A percentile compares a stretch with the other conserved stretches of the same genome.
Evolutionary conservation across 2,113 vertebrate species (phyloP).

Genomic region (Nanorana parkeri): DNA sequence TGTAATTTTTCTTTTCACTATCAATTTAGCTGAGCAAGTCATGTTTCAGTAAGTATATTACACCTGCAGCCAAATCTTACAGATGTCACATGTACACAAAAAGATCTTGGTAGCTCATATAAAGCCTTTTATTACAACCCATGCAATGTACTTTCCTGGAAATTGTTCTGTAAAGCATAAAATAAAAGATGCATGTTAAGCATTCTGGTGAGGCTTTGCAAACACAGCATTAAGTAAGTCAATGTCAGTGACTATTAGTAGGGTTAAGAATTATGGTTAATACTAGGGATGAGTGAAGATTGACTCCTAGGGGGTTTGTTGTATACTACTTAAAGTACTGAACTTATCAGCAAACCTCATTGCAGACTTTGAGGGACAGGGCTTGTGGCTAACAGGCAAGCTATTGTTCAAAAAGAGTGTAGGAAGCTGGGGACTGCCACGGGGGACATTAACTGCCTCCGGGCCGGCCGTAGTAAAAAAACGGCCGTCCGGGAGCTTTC

Average conservation of each 20-base stretch:
- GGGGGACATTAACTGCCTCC: too few relatives aligned
- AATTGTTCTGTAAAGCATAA: not conserved
- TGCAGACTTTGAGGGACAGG: too few relatives aligned
- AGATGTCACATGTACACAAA: constrained; percentile 29
- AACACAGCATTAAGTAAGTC: constrained; percentile 28
- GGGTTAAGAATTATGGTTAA: too few relatives aligned
- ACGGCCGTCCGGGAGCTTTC: too few relatives aligned
- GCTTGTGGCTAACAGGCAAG: too few relatives aligned
- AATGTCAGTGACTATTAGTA: constrained; percentile 9
- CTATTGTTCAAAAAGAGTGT: too few relatives aligned
- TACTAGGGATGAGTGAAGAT: too few relatives aligned
- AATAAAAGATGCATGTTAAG: constrained; percentile 26
- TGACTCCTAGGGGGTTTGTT: too few relatives aligned
- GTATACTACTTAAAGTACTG: too few relatives aligned
- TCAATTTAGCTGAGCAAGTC: constrained; percentile 23
- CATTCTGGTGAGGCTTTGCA: constrained; percentile 6
- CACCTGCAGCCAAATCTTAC: constrained; percentile 43
- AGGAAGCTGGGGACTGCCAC: too few relatives aligned
- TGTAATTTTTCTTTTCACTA: constrained; percentile 21
- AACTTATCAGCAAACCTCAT: too few relatives aligned
- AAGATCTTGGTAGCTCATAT: constrained; percentile 4
- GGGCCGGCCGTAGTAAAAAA: too few relatives aligned
- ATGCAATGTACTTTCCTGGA: constrained; percentile 26
- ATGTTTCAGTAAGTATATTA: constrained; percentile 31
- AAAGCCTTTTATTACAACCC: not conserved